These are phyloP conservation scores for Scaptodrosophila lebanonensis DNA, from an alignment of 1,140 invertebrate species.

Conservation along the genomic window DNA sequence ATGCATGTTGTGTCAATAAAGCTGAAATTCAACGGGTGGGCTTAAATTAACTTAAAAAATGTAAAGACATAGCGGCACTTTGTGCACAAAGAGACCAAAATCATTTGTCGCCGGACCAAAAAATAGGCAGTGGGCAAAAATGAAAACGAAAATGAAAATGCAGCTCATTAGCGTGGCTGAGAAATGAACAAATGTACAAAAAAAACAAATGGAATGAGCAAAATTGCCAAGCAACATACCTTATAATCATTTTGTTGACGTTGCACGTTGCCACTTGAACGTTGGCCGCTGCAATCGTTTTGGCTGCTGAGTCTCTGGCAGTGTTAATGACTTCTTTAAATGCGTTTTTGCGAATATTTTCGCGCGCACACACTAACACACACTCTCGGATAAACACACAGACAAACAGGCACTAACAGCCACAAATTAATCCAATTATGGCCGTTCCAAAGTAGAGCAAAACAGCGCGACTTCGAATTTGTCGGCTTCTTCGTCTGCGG, in stretches of 20 bases:
- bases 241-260: slow-evolving; percentile 72
- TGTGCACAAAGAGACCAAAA: background rate
- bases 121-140: too few species aligned
- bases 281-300: slow-evolving; percentile 30
- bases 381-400: background rate
- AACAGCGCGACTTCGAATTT: too few species aligned
- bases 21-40: too few species aligned
- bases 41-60: slow-evolving; percentile 51
- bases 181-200: slow-evolving; percentile 30
- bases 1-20: too few species aligned
- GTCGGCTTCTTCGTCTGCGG: too few species aligned
- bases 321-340: slow-evolving; percentile 63
- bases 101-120: slow-evolving; percentile 18
- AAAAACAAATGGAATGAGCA: background rate
- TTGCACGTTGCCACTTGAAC: slow-evolving; percentile 57
- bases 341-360: slow-evolving; percentile 42
- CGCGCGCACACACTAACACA: slow-evolving; percentile 29
- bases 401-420: too few species aligned
- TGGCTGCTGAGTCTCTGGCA: background rate
- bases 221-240: slow-evolving; percentile 40
- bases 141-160: too few species aligned
- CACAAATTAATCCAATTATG: slow-evolving; percentile 59
- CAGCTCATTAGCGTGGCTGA: slow-evolving; percentile 36
- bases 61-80: background rate
- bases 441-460: background rate